Evolutionary conservation across 2,888 invertebrate genomes (phyloP), one percentile per base, ranked within the genome.

Genomic region (Acanthopleura granulata): DNA sequence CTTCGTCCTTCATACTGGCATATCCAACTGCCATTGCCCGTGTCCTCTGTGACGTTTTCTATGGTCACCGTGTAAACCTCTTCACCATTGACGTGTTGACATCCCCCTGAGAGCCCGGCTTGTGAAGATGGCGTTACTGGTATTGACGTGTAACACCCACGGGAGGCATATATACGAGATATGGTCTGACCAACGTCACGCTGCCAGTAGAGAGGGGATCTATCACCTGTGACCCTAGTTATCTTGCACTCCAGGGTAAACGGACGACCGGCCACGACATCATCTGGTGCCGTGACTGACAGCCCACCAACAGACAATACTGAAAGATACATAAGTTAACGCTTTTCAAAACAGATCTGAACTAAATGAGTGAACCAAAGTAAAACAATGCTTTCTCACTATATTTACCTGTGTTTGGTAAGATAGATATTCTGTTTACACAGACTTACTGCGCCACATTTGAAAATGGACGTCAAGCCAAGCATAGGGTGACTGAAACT

Each of bases 191-290:
- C 12, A 57, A n/a, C 22, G 12, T 1, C 6, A 18, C 57, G 57
- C 3, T 57, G 6, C 57, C 57, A 57, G 3, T 6, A 4, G 18
- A 57, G 18, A n/a, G 12, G 6, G 12, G 18, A 18, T 57, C 1
- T 57, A 12, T 57, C 22, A 57, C 57, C 57, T n/a, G n/a, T 57
- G 3, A 12, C 3, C 1, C n/a, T 22, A 6, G 57, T 57, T 57
- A 57, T 57, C 57, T 57, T 57, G 12, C 57, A 57, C 57, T 57
- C n/a, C 22, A 57, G 57, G 57, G 22, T 57, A 18, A 57, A 57
- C 12, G 57, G 57, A 57, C 57, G 57, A 12, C 57, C 57, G 57
- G 57, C 57, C 57, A 57, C 57, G 22, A 22, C 57, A 57, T 57
- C 57, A 57, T 12, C 57, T 57, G 18, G 57, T 57, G 18, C n/a